Base-by-base conservation (phyloP, 23 tunicate species). In the Ascidia mentula region DNA sequence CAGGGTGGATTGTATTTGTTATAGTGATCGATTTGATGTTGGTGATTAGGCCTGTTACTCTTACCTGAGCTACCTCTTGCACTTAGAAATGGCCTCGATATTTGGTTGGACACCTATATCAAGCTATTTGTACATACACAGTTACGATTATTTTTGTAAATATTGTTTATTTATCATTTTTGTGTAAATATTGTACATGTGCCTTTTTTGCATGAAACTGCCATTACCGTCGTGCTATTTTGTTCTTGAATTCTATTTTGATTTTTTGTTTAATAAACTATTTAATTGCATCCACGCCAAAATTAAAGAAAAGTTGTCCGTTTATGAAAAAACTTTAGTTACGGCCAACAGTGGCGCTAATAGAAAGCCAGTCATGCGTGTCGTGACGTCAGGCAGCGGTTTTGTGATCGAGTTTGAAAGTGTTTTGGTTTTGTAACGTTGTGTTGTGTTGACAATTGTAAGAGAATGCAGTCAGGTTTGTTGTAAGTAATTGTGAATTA, bases 321-420 rank as follows among this genome's bases (percentile, higher is more conserved):
- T n/a, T n/a, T n/a, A n/a, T n/a, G n/a, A n/a, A 53, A 53, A 53
- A 53, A 5, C 7, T 5, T 53, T 53, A 12, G 15, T 53, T 28
- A 53, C 13, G 24, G 13, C 65, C 65, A 28, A 3, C 24, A 20
- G 65, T 28, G 65, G 65, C 65, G 65, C 65, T 53, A 53, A 28
- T 20, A 9, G 13, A 53, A 5, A 53, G 32, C 35, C 38, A 70
- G 13, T 70, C 74, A 70, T 70, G 74, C 74, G 38, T 70, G 35
- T 70, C 1, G 74, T 70, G 74, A 70, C 74, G 74, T 70, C 74
- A 70, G 37, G 35, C 35, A 34, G 74, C 74, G 74, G 74, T 70
- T 70, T 70, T 34, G 37, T 22, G 18, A 32, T 35, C 32, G 3
- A 70, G 38, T 70, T 33, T 70, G 65, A 53, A 53, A 53, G 12